These are phyloP conservation scores for Bryconaethiops microstoma DNA, from an alignment of 2,797 vertebrate genomes.

Conservation along the genomic window DNA sequence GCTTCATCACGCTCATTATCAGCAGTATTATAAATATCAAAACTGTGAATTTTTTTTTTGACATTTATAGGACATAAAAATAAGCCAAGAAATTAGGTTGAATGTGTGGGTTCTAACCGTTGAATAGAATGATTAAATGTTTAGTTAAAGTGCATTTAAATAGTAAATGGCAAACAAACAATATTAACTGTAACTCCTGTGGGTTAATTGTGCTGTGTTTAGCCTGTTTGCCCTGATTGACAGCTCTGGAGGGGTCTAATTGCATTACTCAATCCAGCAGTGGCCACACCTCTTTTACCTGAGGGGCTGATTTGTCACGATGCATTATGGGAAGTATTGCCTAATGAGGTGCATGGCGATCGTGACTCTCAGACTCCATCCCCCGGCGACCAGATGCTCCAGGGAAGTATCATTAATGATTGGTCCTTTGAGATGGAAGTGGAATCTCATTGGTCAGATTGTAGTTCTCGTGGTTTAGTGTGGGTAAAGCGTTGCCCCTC, in stretches of 20 bases:
- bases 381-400: constrained; percentile 73
- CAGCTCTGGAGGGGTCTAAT: constrained; percentile 81
- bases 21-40: not conserved
- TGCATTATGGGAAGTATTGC: constrained; percentile 78
- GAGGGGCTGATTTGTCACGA: constrained; percentile 80
- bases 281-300: constrained; percentile 70
- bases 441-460: constrained; percentile 73
- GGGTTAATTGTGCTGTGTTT: constrained; percentile 31
- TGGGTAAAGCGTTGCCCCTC: constrained; percentile 55
- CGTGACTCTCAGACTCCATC: constrained; percentile 72
- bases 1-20: not conserved
- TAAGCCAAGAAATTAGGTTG: not conserved
- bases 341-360: constrained; percentile 78
- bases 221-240: constrained; percentile 72
- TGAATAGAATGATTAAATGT: too few relatives aligned
- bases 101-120: not conserved
- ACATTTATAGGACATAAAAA: not conserved
- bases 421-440: constrained; percentile 77
- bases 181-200: not conserved
- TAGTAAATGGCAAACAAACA: not conserved
- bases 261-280: constrained; percentile 83
- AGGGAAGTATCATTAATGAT: constrained; percentile 71
- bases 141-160: not conserved
- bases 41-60: not conserved
- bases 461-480: constrained; percentile 51